phyloP scores from a whole-genome alignment of 2,113 vertebrate genomes.

The Gobio gobio region DNA sequence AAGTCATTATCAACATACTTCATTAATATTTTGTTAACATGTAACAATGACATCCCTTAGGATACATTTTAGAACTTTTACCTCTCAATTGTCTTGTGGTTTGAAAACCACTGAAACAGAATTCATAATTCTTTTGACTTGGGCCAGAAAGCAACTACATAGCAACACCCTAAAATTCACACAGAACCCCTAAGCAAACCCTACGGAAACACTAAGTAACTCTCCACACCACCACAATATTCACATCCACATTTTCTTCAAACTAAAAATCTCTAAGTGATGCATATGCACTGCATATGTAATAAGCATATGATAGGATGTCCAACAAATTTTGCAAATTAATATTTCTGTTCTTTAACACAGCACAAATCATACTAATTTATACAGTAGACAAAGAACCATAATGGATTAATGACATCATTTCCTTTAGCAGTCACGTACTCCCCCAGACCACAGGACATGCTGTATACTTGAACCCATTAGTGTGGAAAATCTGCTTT shows the following conservation, averaged over 20 bases:
- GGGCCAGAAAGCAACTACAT: not conserved
- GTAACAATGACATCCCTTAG: too few species aligned
- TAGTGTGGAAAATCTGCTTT: not conserved
- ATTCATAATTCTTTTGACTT: not conserved
- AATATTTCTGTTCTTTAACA: not conserved
- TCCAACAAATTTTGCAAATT: not conserved
- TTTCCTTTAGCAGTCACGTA: not conserved
- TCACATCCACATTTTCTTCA: not conserved
- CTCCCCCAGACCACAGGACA: not conserved
- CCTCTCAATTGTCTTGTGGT: not conserved
- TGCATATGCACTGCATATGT: not conserved
- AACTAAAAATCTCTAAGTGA: not conserved
- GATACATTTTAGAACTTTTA: not conserved
- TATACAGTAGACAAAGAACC: not conserved
- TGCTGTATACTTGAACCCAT: constrained; percentile 19
- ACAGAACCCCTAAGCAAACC: not conserved
- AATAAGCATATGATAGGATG: not conserved
- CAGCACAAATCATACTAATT: not conserved
- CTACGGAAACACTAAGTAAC: not conserved
- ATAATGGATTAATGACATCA: not conserved
- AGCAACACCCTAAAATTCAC: not conserved
- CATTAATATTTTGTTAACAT: too few species aligned
- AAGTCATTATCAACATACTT: too few species aligned
- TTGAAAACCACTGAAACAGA: not conserved
- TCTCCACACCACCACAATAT: too few species aligned